phyloP scores from a whole-genome alignment of 2,113 vertebrate genomes.

The Leucopsar rothschildi region DNA sequence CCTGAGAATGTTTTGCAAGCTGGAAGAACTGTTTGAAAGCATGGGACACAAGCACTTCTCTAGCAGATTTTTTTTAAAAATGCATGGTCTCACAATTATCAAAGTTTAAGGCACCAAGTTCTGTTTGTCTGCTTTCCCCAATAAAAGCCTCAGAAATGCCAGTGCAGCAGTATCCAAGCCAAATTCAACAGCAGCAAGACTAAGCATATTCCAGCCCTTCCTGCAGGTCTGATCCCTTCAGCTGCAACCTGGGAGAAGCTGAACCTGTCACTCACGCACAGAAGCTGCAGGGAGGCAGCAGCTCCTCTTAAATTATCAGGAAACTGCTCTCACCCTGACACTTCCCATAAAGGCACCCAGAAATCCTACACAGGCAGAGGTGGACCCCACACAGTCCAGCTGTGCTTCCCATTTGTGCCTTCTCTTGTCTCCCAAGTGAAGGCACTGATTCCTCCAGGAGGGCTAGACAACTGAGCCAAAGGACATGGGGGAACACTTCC shows the following conservation, averaged over 20 bases:
- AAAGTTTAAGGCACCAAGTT: background rate
- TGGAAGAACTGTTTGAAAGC: background rate
- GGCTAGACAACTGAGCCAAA: background rate
- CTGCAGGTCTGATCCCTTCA: background rate
- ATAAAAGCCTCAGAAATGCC: background rate
- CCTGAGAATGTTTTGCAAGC: background rate
- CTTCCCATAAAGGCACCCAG: background rate
- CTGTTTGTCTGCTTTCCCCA: background rate
- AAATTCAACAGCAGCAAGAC: conserved; percentile 11
- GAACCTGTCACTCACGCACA: background rate
- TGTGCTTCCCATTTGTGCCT: background rate
- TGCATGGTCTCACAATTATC: background rate
- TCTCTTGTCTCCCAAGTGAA: background rate
- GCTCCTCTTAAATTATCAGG: background rate
- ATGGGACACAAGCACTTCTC: background rate
- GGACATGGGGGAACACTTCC: background rate
- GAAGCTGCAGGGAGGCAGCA: background rate
- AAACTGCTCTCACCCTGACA: background rate
- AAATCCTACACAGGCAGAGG: background rate
- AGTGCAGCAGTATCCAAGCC: background rate
- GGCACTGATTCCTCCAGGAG: background rate
- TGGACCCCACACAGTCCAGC: background rate
- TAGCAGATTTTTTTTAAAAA: background rate
- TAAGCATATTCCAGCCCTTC: background rate
- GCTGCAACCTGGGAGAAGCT: background rate